A percentile compares a stretch with the other conserved stretches of the same genome.
Conservation (phyloP, 2,888 invertebrate genomes). For the Acronicta alni region DNA sequence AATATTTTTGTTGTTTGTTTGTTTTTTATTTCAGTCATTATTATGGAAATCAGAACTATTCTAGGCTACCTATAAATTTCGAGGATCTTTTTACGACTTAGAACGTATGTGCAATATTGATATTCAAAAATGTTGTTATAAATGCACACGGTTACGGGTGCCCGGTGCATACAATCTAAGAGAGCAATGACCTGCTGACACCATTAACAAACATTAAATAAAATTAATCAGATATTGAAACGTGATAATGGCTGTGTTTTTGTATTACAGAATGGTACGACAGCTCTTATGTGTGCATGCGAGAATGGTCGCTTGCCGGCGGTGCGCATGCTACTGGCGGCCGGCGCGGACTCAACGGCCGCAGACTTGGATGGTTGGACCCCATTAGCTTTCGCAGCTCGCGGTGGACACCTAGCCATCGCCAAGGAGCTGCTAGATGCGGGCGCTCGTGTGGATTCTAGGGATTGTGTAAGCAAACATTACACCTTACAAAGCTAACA, state of each 20-base stretch:
- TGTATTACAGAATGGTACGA: constrained; percentile 94
- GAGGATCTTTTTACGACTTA: neutral
- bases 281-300: constrained; percentile 97
- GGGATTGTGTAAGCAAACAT: constrained; percentile 92
- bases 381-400: constrained; percentile 96
- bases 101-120: neutral
- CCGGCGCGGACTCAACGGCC: constrained; percentile 97
- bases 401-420: constrained; percentile 95
- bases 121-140: neutral
- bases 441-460: constrained; percentile 95
- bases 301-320: constrained; percentile 95
- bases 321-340: constrained; percentile 94
- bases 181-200: neutral
- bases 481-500: too few relatives aligned
- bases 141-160: too few relatives aligned
- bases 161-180: neutral
- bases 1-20: too few relatives aligned
- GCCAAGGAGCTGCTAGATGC: constrained; percentile 95
- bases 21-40: neutral
- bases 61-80: neutral
- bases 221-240: neutral
- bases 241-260: constrained; percentile 4
- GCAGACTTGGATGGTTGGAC: constrained; percentile 98
- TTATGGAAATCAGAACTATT: neutral
- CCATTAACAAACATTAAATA: neutral